A percentile compares a stretch with the other conserved stretches of the same genome.
Conservation (phyloP, 2,888 invertebrate genomes). For the Volucella inanis region DNA sequence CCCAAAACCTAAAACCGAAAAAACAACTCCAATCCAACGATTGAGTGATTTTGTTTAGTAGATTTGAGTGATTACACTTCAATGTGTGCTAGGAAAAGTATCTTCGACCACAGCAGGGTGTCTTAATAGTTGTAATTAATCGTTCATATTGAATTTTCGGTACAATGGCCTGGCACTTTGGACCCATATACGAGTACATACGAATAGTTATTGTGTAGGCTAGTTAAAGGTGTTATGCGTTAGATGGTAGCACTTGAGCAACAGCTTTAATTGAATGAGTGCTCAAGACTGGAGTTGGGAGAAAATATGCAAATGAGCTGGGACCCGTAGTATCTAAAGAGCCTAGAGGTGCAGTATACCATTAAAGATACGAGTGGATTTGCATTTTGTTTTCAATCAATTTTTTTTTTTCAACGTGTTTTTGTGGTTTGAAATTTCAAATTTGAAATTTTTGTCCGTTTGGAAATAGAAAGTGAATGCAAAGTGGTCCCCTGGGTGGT, state of each 20-base stretch:
- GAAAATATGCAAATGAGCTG: conserved; percentile 54
- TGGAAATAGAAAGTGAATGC: conserved; percentile 36
- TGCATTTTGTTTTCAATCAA: conserved; percentile 8
- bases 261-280: conserved; percentile 30
- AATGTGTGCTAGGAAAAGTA: conserved; percentile 34
- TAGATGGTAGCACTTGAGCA: conserved; percentile 14
- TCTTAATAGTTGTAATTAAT: conserved; percentile 36
- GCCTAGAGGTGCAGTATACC: conserved; percentile 9
- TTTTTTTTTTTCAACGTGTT: conserved; percentile 1
- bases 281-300: conserved; percentile 6
- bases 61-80: conserved; percentile 35
- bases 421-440: neutral
- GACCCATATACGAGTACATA: no score
- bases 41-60: neutral
- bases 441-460: neutral
- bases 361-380: neutral
- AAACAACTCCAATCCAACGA: conserved; percentile 15
- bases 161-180: no score
- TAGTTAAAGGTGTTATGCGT: conserved; percentile 3
- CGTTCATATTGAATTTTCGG: conserved; percentile 40
- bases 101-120: conserved; percentile 30
- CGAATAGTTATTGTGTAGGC: no score
- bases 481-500: neutral
- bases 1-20: no score
- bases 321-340: no score